Percentiles rank a stretch among this genome's conserved stretches.
Conservation (phyloP, 2,113 vertebrate genomes). For the Pleuronectes platessa region DNA sequence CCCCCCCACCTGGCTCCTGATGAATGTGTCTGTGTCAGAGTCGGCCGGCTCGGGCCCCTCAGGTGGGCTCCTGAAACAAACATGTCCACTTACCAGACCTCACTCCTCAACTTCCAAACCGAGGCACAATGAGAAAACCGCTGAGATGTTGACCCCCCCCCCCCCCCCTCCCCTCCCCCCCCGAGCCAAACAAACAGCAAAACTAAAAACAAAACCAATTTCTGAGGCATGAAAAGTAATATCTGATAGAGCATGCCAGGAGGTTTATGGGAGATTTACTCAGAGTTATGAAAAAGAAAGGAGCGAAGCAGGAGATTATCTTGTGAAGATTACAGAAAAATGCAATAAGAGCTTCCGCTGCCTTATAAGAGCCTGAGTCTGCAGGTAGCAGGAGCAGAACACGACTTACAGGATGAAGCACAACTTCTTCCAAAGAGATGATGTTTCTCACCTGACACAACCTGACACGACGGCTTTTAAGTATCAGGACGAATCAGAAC, state of each 20-base stretch:
- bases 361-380: constrained; percentile 65
- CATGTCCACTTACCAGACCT: constrained; percentile 59
- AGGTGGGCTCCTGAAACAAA: constrained; percentile 62
- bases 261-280: constrained; percentile 74
- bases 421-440: not conserved
- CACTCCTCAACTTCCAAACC: constrained; percentile 25
- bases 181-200: not conserved
- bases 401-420: constrained; percentile 26
- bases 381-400: constrained; percentile 16
- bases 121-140: constrained; percentile 37
- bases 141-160: not conserved
- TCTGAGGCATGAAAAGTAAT: constrained; percentile 74
- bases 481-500: not conserved
- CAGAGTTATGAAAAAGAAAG: constrained; percentile 75
- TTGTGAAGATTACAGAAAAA: constrained; percentile 75
- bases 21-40: constrained; percentile 52
- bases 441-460: not conserved
- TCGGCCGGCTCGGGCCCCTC: constrained; percentile 35
- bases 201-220: constrained; percentile 43
- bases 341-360: constrained; percentile 65
- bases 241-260: constrained; percentile 74
- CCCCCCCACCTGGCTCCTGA: constrained; percentile 34
- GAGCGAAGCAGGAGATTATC: constrained; percentile 71
- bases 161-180: too few relatives aligned
- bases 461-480: not conserved